Base-by-base conservation (phyloP, 2,888 invertebrate genomes). In the Cerastis rubricosa region DNA sequence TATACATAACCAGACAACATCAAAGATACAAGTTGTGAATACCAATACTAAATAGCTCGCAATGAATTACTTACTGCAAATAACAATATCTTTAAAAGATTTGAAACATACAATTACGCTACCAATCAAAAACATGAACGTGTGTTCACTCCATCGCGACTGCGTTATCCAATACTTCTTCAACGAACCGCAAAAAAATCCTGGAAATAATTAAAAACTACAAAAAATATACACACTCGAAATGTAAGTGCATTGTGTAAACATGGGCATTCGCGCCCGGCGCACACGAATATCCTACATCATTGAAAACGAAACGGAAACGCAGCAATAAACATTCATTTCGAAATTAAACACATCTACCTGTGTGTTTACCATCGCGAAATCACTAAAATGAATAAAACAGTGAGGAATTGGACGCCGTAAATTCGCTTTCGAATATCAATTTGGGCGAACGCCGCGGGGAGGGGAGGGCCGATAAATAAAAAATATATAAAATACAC, bases 361-460 rank as follows among this genome's bases (percentile, higher is more conserved):
- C 95, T 95, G 96, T 92, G 92, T 96, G 94, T 96, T 96, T 96
- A 94, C 96, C 93, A 94, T 94, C 94, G 90, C 94, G 94, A 93
- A 96, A 95, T 95, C 96, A 94, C 95, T 96, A 96, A 96, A 92
- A 96, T 96, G 95, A 96, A 96, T 96, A 95, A 96, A 96, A 96
- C 96, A 96, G 94, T 94, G 94, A 95, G 94, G 94, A 94, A 94
- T 95, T 90, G 94, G 89, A 87, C 90, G 89, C 92, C 92, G 96
- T 94, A 94, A 95, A 96, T 96, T 95, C 94, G 93, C 89, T 92
- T 95, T 94, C 94, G 95, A 96, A 96, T 96, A 96, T 96, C 96
- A 96, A 96, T 96, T 95, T 94, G 95, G 94, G 88, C 87, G 92
- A 92, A 92, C 91, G 92, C 90, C 88, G 90, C 85, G 88, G 90